A percentile compares a stretch with the other conserved stretches of the same genome.
Conservation (phyloP, 2,888 invertebrate genomes). For the Diplazon laetatorius region DNA sequence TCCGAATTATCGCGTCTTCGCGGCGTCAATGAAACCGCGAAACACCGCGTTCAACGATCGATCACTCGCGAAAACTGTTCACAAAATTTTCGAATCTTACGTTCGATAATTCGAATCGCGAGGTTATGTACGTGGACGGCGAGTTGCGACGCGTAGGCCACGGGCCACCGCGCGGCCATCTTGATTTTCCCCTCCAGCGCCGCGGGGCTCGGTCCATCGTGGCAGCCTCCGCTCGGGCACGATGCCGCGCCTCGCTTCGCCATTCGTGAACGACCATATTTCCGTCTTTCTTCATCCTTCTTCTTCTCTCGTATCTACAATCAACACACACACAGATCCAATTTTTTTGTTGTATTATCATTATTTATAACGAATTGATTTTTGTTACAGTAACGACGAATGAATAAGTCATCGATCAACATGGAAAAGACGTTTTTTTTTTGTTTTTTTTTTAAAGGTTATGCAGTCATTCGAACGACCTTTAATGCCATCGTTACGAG, state of each 20-base stretch:
- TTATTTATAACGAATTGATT: conserved; percentile 27
- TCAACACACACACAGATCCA: conserved; percentile 63
- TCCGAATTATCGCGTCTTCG: conserved; percentile 52
- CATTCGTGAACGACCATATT: conserved; percentile 55
- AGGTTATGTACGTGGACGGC: conserved; percentile 63
- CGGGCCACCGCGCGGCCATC: conserved; percentile 76
- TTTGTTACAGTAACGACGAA: conserved; percentile 1
- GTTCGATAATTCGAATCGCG: conserved; percentile 29
- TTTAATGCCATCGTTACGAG: conserved; percentile 48
- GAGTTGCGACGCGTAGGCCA: conserved; percentile 73
- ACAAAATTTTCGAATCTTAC: conserved; percentile 39
- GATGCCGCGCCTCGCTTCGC: conserved; percentile 67
- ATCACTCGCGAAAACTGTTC: conserved; percentile 62
- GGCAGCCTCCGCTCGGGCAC: conserved; percentile 58
- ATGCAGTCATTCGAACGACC: conserved; percentile 6
- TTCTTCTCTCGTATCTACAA: conserved; percentile 42
- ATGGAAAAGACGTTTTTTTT: not conserved
- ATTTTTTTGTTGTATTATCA: conserved; percentile 27
- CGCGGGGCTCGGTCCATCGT: conserved; percentile 50
- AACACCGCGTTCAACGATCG: conserved; percentile 60
- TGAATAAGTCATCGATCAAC: not conserved
- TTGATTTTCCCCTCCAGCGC: conserved; percentile 72
- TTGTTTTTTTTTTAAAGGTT: not conserved
- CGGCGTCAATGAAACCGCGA: conserved; percentile 45
- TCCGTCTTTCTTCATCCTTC: conserved; percentile 15